phyloP scores from a whole-genome alignment of 2,888 invertebrate genomes.

The Rhogogaster chlorosoma region DNA sequence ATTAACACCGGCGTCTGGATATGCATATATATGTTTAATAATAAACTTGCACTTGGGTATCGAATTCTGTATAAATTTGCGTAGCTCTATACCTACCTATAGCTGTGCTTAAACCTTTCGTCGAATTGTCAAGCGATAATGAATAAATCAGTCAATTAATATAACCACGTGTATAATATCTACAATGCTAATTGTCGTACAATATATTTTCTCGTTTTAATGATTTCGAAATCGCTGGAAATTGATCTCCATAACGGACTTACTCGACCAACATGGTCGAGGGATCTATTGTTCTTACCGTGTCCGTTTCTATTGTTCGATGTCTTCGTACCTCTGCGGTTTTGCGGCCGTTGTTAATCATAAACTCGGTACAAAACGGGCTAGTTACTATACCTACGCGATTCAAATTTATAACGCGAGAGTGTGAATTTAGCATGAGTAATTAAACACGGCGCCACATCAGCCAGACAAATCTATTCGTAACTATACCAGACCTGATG shows the following conservation, averaged over 20 bases:
- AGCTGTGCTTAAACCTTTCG: neutral
- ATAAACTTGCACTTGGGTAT: neutral
- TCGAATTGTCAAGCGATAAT: neutral
- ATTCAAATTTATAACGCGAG: constrained; percentile 7
- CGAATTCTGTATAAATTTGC: neutral
- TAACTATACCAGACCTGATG: neutral
- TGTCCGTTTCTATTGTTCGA: constrained; percentile 39
- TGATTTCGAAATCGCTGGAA: constrained; percentile 47
- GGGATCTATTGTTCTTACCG: constrained; percentile 37
- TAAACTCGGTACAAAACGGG: constrained; percentile 28
- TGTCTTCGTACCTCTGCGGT: constrained; percentile 21
- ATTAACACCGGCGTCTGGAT: constrained; percentile 5
- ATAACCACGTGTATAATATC: neutral
- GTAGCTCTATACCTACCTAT: neutral
- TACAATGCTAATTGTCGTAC: constrained; percentile 26
- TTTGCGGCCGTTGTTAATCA: neutral
- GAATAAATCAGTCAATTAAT: neutral
- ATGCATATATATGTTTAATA: neutral
- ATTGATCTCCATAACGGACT: constrained; percentile 47
- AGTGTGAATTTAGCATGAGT: constrained; percentile 44
- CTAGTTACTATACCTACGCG: neutral
- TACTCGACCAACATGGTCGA: constrained; percentile 27
- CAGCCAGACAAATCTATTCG: constrained; percentile 12
- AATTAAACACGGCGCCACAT: constrained; percentile 43
- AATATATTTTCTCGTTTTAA: constrained; percentile 35